Conservation (phyloP, 2,797 vertebrate species). For the Crenuchus spilurus region DNA sequence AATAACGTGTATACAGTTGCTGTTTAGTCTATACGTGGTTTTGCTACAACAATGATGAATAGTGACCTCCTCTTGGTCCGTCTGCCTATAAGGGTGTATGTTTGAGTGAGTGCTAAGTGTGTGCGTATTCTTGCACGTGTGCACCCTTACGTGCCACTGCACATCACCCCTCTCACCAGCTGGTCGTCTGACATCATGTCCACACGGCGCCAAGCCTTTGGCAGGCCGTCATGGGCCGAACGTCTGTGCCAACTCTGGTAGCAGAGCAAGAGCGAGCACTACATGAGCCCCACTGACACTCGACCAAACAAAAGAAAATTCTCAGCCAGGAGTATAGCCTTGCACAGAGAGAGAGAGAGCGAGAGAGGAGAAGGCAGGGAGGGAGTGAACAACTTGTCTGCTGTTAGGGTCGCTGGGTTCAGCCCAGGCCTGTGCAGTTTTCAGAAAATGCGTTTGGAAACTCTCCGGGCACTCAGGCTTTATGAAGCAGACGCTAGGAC, state of each 20-base stretch:
- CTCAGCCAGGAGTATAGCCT: constrained; percentile 39
- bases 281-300: constrained; percentile 43
- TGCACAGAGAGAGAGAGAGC: constrained; percentile 15
- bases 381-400: constrained; percentile 28
- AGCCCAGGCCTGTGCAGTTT: constrained; percentile 32
- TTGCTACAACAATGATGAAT: no score
- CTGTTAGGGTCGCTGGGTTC: constrained; percentile 43
- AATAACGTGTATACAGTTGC: no score
- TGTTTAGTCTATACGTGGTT: no score
- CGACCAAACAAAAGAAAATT: constrained; percentile 44
- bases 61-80: no score
- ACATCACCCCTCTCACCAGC: constrained; percentile 57
- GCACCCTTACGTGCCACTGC: constrained; percentile 55
- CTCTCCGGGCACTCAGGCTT: constrained; percentile 9
- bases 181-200: constrained; percentile 59
- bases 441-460: constrained; percentile 40
- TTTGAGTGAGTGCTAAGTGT: constrained; percentile 4
- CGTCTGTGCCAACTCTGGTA: constrained; percentile 43
- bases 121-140: constrained; percentile 25
- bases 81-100: background rate
- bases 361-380: constrained; percentile 9
- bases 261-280: constrained; percentile 44
- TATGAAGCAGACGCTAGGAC: constrained; percentile 25
- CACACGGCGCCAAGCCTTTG: constrained; percentile 53
- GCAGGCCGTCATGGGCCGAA: constrained; percentile 39